A percentile compares a stretch with the other conserved stretches of the same genome.
Evolutionary conservation across 2,113 vertebrate genomes (phyloP).

Genomic region (Cacatua alba): DNA sequence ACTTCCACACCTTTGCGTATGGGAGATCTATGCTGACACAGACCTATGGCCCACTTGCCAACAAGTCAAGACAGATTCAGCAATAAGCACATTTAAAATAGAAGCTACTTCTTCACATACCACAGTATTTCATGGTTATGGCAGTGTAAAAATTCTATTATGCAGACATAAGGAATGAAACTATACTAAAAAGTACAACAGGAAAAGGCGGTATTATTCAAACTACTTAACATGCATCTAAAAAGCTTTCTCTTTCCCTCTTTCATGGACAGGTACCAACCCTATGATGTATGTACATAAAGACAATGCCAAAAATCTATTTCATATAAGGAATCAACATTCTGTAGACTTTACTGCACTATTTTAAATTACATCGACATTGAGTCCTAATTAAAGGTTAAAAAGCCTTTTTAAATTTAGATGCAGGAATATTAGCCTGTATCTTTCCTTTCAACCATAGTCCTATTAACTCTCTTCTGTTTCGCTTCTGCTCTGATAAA

Average conservation of each 20-base stretch:
- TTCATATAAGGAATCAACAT: background rate
- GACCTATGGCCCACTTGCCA: background rate
- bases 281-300: background rate
- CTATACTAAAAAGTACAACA: background rate
- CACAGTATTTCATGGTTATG: background rate
- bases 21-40: background rate
- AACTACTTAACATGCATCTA: background rate
- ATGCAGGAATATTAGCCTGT: background rate
- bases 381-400: background rate
- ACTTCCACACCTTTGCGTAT: background rate
- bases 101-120: background rate
- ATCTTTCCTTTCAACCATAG: background rate
- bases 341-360: background rate
- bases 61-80: background rate
- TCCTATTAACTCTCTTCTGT: background rate
- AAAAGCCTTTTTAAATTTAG: background rate
- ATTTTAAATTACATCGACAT: background rate
- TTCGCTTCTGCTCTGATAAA: background rate
- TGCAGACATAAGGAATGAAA: background rate
- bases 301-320: background rate
- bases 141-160: background rate
- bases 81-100: background rate
- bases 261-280: background rate
- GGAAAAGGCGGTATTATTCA: background rate
- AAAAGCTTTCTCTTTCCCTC: background rate